Percentiles rank a stretch among this genome's conserved stretches.
phyloP scores from a whole-genome alignment of 2,113 vertebrate genomes.

The Petroica traversi region DNA sequence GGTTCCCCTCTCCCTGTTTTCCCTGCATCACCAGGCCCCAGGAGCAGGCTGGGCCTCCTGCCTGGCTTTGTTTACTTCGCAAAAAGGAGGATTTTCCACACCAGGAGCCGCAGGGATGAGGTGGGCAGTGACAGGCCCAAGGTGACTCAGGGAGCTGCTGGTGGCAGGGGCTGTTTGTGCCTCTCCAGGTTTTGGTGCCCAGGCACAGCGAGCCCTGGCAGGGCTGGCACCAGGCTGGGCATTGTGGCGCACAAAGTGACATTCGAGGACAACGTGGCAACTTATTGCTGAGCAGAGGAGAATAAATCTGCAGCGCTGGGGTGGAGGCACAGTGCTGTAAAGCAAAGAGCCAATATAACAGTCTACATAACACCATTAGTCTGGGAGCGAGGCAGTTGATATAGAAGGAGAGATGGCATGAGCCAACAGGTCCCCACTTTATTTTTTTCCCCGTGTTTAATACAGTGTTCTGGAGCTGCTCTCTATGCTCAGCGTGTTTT shows the following conservation, averaged over 20 bases:
- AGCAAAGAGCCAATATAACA: conserved; percentile 57
- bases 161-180: background rate
- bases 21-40: accelerated
- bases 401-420: conserved; percentile 37
- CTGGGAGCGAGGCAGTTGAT: conserved; percentile 26
- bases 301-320: background rate
- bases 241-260: background rate
- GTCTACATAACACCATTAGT: conserved; percentile 52
- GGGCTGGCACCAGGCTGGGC: background rate
- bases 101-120: accelerated
- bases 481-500: conserved; percentile 37
- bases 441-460: conserved; percentile 5
- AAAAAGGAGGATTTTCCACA: background rate
- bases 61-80: background rate
- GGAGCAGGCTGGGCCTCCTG: background rate
- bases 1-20: background rate
- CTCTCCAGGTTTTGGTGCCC: accelerated
- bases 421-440: conserved; percentile 57
- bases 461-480: conserved; percentile 27
- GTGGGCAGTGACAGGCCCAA: accelerated
- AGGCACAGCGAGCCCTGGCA: accelerated
- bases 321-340: conserved; percentile 18
- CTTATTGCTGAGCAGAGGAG: background rate
- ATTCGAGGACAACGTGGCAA: background rate
- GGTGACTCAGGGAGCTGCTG: accelerated